These are phyloP conservation scores for Steromphala cineraria DNA, from an alignment of 2,888 invertebrate genomes.

Conservation along the genomic window DNA sequence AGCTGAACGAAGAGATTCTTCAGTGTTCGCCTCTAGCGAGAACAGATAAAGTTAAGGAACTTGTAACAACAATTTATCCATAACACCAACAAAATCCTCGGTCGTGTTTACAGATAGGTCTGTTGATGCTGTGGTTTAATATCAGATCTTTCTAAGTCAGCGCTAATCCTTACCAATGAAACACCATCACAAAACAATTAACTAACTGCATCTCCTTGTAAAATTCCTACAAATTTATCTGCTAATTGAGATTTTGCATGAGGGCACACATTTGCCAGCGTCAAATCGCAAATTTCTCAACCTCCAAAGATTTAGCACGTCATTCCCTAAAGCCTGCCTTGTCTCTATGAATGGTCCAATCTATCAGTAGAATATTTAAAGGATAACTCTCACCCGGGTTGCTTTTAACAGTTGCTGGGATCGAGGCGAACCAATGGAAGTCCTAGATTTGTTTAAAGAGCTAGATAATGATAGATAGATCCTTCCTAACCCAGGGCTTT, in stretches of 20 bases:
- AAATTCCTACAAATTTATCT: neutral
- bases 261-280: neutral
- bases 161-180: neutral
- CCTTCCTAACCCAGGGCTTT: neutral
- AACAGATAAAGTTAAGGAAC: too few relatives aligned
- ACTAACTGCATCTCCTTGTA: constrained; percentile 4
- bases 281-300: constrained; percentile 8
- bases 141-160: neutral
- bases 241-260: constrained; percentile 13
- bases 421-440: neutral
- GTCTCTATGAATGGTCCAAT: neutral
- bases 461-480: constrained; percentile 4
- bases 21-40: too few relatives aligned
- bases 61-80: too few relatives aligned
- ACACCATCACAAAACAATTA: constrained; percentile 9
- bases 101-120: neutral
- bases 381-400: neutral
- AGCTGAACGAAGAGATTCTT: too few relatives aligned
- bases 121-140: neutral
- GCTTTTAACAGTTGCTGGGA: constrained; percentile 10
- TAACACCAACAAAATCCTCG: too few relatives aligned
- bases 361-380: neutral
- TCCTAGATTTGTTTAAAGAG: constrained; percentile 11
- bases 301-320: neutral
- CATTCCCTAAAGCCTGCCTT: neutral